Percentiles rank a stretch among this genome's conserved stretches.
Conservation (phyloP, 1,140 invertebrate species). For the Elysia chlorotica region DNA sequence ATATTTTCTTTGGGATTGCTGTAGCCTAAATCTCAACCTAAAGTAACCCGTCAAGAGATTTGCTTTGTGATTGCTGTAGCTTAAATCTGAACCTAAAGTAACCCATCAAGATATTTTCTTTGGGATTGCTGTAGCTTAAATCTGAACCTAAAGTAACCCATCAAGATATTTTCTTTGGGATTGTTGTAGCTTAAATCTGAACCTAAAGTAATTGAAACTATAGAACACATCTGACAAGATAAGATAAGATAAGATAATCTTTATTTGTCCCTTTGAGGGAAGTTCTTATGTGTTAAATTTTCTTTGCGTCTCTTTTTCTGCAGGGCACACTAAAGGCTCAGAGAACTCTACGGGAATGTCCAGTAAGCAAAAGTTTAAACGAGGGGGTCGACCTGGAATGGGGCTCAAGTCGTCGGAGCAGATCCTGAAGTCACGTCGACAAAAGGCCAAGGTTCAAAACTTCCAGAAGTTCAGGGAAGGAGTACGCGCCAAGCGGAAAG, state of each 20-base stretch:
- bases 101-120: too few species aligned
- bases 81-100: too few species aligned
- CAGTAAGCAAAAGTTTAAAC: slow-evolving; percentile 39
- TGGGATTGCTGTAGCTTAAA: too few species aligned
- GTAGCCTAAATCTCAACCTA: too few species aligned
- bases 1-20: too few species aligned
- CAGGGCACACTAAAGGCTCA: slow-evolving; percentile 51
- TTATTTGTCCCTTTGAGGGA: neutral
- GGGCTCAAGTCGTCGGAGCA: slow-evolving; percentile 73
- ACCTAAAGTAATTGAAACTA: too few species aligned
- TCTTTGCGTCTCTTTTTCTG: slow-evolving; percentile 17
- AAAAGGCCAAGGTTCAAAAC: slow-evolving; percentile 65
- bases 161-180: too few species aligned
- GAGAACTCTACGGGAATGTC: slow-evolving; percentile 62
- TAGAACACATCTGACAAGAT: neutral
- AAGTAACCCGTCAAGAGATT: too few species aligned
- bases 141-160: too few species aligned
- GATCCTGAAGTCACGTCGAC: slow-evolving; percentile 71
- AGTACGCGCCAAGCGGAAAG: slow-evolving; percentile 19
- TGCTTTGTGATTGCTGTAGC: too few species aligned
- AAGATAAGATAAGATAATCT: neutral
- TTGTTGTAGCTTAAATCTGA: too few species aligned
- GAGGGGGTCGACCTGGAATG: slow-evolving; percentile 33
- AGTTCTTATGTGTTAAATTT: neutral
- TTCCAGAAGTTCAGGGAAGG: slow-evolving; percentile 59